Percentiles rank a stretch among this genome's conserved stretches.
These are phyloP conservation scores for Drosophila triauraria DNA, from an alignment of 1,140 invertebrate genomes.

Conservation along the genomic window DNA sequence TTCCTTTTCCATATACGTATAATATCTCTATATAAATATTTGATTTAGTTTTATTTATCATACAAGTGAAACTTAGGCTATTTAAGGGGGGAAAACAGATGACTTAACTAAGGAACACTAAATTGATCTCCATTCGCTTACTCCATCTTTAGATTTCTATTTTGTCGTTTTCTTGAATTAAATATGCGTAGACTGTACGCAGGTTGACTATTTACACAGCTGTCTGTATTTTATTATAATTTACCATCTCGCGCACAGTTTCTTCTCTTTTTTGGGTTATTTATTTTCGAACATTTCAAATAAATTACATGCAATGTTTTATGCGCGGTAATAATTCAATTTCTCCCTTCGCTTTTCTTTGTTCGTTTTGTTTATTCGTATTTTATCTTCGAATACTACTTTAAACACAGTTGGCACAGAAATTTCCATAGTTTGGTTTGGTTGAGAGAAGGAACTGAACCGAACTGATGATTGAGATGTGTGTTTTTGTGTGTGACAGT, in stretches of 20 bases:
- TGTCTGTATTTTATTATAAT: slow-evolving; percentile 68
- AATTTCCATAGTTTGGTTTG: slow-evolving; percentile 65
- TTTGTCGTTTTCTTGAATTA: slow-evolving; percentile 39
- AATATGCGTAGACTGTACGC: slow-evolving; percentile 58
- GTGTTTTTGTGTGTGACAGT: slow-evolving; percentile 28
- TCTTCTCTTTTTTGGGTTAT: slow-evolving; percentile 32
- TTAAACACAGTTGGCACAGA: slow-evolving; percentile 76
- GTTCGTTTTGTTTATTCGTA: slow-evolving; percentile 15
- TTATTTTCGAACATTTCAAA: slow-evolving; percentile 57
- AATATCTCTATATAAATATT: slow-evolving; percentile 69
- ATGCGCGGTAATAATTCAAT: slow-evolving; percentile 68
- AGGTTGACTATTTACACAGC: slow-evolving; percentile 76
- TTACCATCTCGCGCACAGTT: slow-evolving; percentile 48
- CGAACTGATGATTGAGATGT: slow-evolving; percentile 55
- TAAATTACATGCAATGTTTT: slow-evolving; percentile 72
- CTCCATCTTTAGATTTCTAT: slow-evolving; percentile 4
- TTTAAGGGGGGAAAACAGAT: slow-evolving; percentile 17
- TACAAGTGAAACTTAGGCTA: slow-evolving; percentile 79
- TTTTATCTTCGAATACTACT: slow-evolving; percentile 51
- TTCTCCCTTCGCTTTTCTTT: slow-evolving; percentile 42
- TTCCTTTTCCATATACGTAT: slow-evolving; percentile 60
- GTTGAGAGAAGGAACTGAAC: slow-evolving; percentile 70
- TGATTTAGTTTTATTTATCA: slow-evolving; percentile 67
- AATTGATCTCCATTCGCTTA: slow-evolving; percentile 17
- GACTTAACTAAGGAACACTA: slow-evolving; percentile 19